These are phyloP conservation scores for Catocala sponsa DNA, from an alignment of 2,888 invertebrate genomes.

Conservation along the genomic window DNA sequence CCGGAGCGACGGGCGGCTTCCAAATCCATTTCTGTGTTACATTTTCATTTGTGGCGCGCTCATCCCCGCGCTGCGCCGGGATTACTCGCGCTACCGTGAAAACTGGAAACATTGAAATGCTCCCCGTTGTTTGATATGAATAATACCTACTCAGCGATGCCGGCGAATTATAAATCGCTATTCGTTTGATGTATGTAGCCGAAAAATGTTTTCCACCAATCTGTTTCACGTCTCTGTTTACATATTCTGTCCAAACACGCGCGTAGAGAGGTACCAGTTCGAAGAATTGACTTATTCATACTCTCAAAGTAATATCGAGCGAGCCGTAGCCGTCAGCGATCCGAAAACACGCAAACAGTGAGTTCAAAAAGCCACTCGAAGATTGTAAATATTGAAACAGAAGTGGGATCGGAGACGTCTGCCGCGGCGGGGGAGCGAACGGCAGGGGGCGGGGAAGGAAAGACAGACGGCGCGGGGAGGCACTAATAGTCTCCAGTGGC, in stretches of 20 bases:
- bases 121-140: slow-evolving; percentile 68
- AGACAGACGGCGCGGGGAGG: slow-evolving; percentile 49
- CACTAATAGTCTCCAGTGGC: slow-evolving; percentile 88
- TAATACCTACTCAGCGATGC: slow-evolving; percentile 57
- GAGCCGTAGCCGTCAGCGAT: slow-evolving; percentile 84
- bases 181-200: slow-evolving; percentile 48
- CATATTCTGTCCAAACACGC: slow-evolving; percentile 73
- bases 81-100: slow-evolving; percentile 76
- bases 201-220: slow-evolving; percentile 62
- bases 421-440: slow-evolving; percentile 53
- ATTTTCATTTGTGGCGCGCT: slow-evolving; percentile 87
- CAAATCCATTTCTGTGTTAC: slow-evolving; percentile 89
- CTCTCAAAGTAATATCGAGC: slow-evolving; percentile 83
- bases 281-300: slow-evolving; percentile 83
- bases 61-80: slow-evolving; percentile 72
- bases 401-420: slow-evolving; percentile 86
- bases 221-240: slow-evolving; percentile 65
- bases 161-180: slow-evolving; percentile 54
- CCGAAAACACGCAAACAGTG: slow-evolving; percentile 87
- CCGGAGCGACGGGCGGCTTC: slow-evolving; percentile 88
- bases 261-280: slow-evolving; percentile 71
- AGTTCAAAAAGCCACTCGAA: slow-evolving; percentile 87
- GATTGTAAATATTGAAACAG: slow-evolving; percentile 87
- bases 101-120: slow-evolving; percentile 71
- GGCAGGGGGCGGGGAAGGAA: slow-evolving; percentile 48